A percentile compares a stretch with the other conserved stretches of the same genome.
phyloP scores from a whole-genome alignment of 1,140 invertebrate species.

The Pogonomyrmex californicus region DNA sequence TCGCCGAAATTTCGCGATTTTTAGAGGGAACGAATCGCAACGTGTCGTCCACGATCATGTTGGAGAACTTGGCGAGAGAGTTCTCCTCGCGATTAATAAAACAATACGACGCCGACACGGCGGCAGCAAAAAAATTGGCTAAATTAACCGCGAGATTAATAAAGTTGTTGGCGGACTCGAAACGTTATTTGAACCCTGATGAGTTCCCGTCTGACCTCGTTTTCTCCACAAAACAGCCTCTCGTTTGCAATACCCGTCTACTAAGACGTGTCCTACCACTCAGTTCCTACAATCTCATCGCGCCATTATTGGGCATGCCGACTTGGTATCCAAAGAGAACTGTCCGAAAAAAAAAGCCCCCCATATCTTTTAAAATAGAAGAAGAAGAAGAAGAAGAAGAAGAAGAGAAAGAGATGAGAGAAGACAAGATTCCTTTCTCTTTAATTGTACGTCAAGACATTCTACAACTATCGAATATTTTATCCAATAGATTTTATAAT shows the following conservation, averaged over 20 bases:
- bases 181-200: conserved; percentile 75
- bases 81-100: conserved; percentile 72
- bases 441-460: conserved; percentile 31
- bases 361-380: background rate
- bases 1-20: conserved; percentile 71
- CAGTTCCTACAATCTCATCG: conserved; percentile 78
- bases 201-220: conserved; percentile 72
- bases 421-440: background rate
- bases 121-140: conserved; percentile 39
- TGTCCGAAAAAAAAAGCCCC: background rate
- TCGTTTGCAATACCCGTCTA: conserved; percentile 73
- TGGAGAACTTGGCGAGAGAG: conserved; percentile 71
- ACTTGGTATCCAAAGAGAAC: conserved; percentile 56
- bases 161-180: conserved; percentile 80
- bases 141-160: conserved; percentile 75
- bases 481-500: background rate
- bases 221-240: conserved; percentile 77
- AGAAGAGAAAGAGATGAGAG: background rate
- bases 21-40: conserved; percentile 60
- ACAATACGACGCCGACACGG: conserved; percentile 19
- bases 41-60: conserved; percentile 56
- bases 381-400: no score
- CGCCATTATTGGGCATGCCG: conserved; percentile 78
- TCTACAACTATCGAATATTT: background rate
- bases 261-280: conserved; percentile 77